Evolutionary conservation across 2,888 invertebrate species (phyloP), one percentile per base, ranked within the genome.

Genomic region (Acheta domesticus): DNA sequence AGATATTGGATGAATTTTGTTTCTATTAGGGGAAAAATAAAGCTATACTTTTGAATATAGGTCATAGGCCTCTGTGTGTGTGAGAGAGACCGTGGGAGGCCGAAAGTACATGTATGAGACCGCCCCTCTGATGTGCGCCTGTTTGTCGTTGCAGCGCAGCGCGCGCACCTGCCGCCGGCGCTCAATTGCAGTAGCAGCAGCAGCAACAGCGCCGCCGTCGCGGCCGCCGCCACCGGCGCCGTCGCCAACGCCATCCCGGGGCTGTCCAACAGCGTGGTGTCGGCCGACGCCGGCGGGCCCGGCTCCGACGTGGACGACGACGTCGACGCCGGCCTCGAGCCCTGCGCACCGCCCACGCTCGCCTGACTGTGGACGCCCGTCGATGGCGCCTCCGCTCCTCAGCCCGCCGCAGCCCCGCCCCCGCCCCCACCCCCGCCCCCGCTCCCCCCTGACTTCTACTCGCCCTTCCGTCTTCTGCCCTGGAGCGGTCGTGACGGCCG

Each of bases 211-310:
- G 62, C n/a, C 16, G 62, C 62, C 14, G 16, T 36, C 36, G 36
- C 36, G 8, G 36, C 36, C 36, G 36, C 36, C 36, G 36, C 36
- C 36, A 36, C 36, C 36, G 36, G 36, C 36, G 36, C 36, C 16
- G 62, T 62, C 62, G n/a, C 62, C 62, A 62, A 62, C 62, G 62
- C 62, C 62, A 62, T 62, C n/a, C 62, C 62, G n/a, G 62, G 62
- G n/a, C 62, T 62, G 62, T 62, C 62, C 62, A 62, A 62, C 62
- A 62, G 62, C n/a, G 62, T 62, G 62, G 62, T 14, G n/a, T n/a
- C 62, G n/a, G 62, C 16, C n/a, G 62, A 62, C 14, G 62, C 62
- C n/a, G 62, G 62, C 62, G 36, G 36, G 36, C 36, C 36, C 8
- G 36, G 36, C 36, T 4, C 36, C 36, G 36, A 36, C 36, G 36